Percentiles rank a stretch among this genome's conserved stretches.
Conservation (phyloP, 2,888 invertebrate species). For the Ichneumon xanthorius region DNA sequence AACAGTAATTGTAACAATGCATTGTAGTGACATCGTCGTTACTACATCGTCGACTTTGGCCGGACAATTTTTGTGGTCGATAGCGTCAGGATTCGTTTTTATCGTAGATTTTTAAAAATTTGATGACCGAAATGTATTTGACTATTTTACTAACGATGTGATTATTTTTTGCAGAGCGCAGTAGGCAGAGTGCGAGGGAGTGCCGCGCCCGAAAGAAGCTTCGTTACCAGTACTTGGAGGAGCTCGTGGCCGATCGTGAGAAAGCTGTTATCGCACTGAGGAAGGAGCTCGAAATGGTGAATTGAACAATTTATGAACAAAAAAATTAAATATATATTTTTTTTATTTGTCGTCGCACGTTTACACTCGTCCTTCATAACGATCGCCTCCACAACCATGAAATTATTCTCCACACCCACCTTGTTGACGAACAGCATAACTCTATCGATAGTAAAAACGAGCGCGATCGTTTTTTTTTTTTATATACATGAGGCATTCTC, state of each 20-base stretch:
- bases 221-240: constrained; percentile 98
- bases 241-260: constrained; percentile 96
- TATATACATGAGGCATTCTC: too few relatives aligned
- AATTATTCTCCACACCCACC: neutral
- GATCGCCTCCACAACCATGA: neutral
- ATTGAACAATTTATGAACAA: constrained; percentile 56
- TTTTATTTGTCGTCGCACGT: neutral
- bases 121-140: too few relatives aligned
- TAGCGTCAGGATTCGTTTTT: too few relatives aligned
- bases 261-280: constrained; percentile 95
- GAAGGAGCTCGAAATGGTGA: constrained; percentile 96
- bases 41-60: too few relatives aligned
- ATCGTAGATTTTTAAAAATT: too few relatives aligned
- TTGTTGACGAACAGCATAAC: neutral
- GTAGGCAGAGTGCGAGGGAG: constrained; percentile 98
- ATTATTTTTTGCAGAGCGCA: constrained; percentile 91
- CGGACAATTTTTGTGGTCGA: too few relatives aligned
- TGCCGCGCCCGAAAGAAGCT: constrained; percentile 98
- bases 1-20: too few relatives aligned
- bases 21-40: too few relatives aligned
- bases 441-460: neutral
- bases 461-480: too few relatives aligned
- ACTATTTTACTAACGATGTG: neutral
- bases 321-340: neutral
- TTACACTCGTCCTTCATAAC: neutral